phyloP scores from a whole-genome alignment of 2,113 vertebrate genomes.

The Daubentonia madagascariensis region DNA sequence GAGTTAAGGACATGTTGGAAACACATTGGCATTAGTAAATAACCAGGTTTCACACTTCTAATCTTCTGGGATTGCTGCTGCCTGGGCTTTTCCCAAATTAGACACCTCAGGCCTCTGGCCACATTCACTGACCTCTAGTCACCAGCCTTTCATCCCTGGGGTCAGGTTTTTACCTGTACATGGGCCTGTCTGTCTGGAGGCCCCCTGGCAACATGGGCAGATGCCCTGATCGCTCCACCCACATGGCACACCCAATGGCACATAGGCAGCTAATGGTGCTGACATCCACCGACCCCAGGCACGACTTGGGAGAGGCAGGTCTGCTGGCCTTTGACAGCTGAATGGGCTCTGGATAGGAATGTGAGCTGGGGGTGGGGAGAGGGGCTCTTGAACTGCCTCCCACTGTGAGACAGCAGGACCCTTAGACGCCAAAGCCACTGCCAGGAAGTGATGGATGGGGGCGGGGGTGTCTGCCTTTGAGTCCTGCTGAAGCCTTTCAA shows the following conservation, averaged over 20 bases:
- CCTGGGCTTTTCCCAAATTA: rapidly evolving
- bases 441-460: not conserved
- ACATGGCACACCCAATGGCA: too few relatives aligned
- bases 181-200: too few relatives aligned
- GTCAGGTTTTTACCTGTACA: rapidly evolving
- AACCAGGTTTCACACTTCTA: not conserved
- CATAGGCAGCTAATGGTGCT: not conserved
- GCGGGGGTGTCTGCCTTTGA: not conserved
- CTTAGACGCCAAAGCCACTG: not conserved
- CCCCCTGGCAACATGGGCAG: not conserved
- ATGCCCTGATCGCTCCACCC: not conserved
- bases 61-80: too few relatives aligned
- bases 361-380: not conserved
- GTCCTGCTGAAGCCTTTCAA: slow-evolving; percentile 12
- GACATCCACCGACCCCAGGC: not conserved
- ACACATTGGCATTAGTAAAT: not conserved
- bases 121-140: not conserved
- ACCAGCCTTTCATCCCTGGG: not conserved
- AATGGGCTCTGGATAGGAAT: not conserved
- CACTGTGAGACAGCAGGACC: not conserved
- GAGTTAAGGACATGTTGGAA: not conserved
- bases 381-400: not conserved
- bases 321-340: not conserved
- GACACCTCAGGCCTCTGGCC: not conserved
- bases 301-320: not conserved